Conservation (phyloP, 2,888 invertebrate genomes). For the Melanostoma scalare region DNA sequence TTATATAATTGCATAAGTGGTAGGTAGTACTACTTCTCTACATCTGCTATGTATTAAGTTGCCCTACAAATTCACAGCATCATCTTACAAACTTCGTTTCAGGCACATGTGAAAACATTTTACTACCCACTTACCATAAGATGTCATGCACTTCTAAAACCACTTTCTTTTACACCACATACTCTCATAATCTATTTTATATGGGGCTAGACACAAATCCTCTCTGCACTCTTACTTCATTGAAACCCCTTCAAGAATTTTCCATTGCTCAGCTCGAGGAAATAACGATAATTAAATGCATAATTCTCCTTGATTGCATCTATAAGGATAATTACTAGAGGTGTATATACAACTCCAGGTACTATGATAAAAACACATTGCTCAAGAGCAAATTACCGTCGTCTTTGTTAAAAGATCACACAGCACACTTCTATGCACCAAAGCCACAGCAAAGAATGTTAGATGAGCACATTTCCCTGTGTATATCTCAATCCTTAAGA, state of each 20-base stretch:
- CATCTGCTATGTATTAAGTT: too few species aligned
- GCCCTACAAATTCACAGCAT: too few species aligned
- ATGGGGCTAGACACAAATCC: background rate
- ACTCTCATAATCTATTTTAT: background rate
- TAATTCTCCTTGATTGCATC: conserved; percentile 54
- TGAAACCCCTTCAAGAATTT: conserved; percentile 25
- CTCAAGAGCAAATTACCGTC: too few species aligned
- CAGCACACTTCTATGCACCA: too few species aligned
- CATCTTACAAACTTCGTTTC: too few species aligned
- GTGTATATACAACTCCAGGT: background rate
- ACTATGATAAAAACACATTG: too few species aligned
- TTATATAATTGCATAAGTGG: too few species aligned
- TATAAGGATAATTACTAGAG: conserved; percentile 11
- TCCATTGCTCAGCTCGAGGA: background rate
- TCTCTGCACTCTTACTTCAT: background rate
- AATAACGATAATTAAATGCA: conserved; percentile 53
- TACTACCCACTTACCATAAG: conserved; percentile 46
- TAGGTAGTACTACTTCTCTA: too few species aligned
- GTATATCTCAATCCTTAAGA: too few species aligned
- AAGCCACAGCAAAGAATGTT: too few species aligned
- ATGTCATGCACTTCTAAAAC: conserved; percentile 21
- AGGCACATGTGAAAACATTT: conserved; percentile 12
- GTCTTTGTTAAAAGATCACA: too few species aligned
- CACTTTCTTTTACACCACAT: conserved; percentile 28
- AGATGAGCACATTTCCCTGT: too few species aligned